Base-by-base conservation (phyloP, 2,888 invertebrate species). In the Netelia fuscicornis region DNA sequence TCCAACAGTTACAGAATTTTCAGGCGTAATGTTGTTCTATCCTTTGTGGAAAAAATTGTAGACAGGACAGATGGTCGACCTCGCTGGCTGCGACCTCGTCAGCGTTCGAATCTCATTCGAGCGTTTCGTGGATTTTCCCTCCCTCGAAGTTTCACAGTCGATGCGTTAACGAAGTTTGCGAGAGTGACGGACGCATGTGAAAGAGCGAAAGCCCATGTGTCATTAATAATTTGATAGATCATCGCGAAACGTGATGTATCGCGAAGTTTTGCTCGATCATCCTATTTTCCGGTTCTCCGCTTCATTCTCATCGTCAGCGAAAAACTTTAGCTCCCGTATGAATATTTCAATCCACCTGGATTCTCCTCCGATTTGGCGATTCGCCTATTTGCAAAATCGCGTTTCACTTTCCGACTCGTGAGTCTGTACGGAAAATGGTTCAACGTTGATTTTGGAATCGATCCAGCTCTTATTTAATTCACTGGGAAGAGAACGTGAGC, bases 111-210 rank as follows among this genome's bases (percentile, higher is more conserved):
- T 30, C 60, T 11, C 48, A 0, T 48, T 13, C 11, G 60, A 13
- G 52, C 13, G 48, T 52, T 78, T 52, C 30, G 20, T 17, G 25
- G 70, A 44, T 48, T 60, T 70, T 78, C 52, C 60, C 10, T 62
- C 60, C 10, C 48, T 13, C 48, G 48, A 17, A 68, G 48, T 58
- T 58, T 37, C 37, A 37, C 37, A 37, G 44, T 25, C 68, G 20
- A 58, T 56, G 64, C 56, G 5, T 42, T 83, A 83, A 83, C 71
- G 76, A 84, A 84, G 71, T 84, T 78, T 84, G 6, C 42, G 58
- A 68, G 68, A 68, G 62, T 42, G 54, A 76, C 62, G 13, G 10
- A 37, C 56, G 25, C 62, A 62, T 17, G 42, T 48, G 52, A 72
- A 67, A 67, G 72, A 72, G 71, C 23, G 44, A 78, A 37, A 83